phyloP scores from a whole-genome alignment of 2,797 vertebrate species.

The Squalus acanthias region DNA sequence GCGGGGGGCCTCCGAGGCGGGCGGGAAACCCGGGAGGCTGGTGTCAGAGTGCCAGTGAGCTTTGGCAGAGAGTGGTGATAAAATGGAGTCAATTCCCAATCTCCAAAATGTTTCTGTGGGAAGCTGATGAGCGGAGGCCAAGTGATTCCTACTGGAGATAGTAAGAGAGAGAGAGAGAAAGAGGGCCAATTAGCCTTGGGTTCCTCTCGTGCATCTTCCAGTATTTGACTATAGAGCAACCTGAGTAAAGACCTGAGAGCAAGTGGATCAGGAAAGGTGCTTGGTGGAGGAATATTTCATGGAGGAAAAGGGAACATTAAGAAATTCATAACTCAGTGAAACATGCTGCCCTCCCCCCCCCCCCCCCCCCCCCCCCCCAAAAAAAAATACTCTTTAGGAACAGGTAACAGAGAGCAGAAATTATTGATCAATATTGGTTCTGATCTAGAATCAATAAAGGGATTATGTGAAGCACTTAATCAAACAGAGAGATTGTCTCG shows the following conservation, averaged over 20 bases:
- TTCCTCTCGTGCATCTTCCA: background rate
- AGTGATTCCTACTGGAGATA: background rate
- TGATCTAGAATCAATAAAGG: background rate
- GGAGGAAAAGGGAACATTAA: background rate
- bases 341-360: background rate
- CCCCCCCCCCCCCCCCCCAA: background rate
- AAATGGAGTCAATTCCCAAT: background rate
- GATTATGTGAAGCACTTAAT: background rate
- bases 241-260: background rate
- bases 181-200: background rate
- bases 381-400: background rate
- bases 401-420: background rate
- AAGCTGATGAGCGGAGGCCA: background rate
- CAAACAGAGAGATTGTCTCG: background rate
- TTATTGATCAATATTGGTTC: background rate
- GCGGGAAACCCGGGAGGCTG: no score
- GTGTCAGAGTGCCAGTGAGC: background rate
- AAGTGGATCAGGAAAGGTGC: background rate
- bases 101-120: background rate
- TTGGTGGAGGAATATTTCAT: background rate
- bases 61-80: background rate
- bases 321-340: background rate
- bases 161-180: background rate
- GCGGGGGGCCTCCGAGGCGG: no score
- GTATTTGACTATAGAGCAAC: background rate